phyloP scores from a whole-genome alignment of 2,797 vertebrate species.

The Epinephelus coioides region DNA sequence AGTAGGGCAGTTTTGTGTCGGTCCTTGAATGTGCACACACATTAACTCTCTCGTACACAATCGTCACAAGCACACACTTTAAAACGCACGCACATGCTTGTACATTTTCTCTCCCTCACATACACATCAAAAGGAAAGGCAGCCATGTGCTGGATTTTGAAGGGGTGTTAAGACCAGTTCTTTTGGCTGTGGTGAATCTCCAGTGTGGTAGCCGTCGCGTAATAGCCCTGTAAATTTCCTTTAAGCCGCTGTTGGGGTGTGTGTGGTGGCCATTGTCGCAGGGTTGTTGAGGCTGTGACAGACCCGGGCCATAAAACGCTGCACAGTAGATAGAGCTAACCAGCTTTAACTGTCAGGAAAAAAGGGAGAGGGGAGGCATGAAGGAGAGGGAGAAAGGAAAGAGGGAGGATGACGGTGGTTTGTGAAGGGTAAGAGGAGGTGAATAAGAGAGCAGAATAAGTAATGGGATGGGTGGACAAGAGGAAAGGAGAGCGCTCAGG shows the following conservation, averaged over 20 bases:
- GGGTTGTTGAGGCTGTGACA: conserved; percentile 68
- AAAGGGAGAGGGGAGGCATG: conserved; percentile 16
- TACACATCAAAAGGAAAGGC: conserved; percentile 43
- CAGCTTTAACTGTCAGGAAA: conserved; percentile 61
- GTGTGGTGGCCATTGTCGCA: conserved; percentile 65
- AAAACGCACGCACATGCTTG: neutral
- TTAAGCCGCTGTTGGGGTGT: conserved; percentile 75
- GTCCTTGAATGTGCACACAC: conserved; percentile 47
- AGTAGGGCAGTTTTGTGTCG: conserved; percentile 69
- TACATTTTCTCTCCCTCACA: neutral
- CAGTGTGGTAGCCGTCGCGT: conserved; percentile 69
- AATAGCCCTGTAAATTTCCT: conserved; percentile 85
- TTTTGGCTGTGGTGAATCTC: conserved; percentile 76
- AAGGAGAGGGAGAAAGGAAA: conserved; percentile 15
- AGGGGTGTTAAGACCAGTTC: conserved; percentile 60
- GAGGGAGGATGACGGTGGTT: conserved; percentile 38
- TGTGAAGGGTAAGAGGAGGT: conserved; percentile 57
- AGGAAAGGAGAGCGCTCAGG: conserved; percentile 38
- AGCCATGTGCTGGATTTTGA: conserved; percentile 60
- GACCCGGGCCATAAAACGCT: conserved; percentile 56
- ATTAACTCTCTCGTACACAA: neutral
- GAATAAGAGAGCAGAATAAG: conserved; percentile 56
- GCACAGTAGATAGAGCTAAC: conserved; percentile 65
- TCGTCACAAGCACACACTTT: neutral
- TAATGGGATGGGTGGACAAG: conserved; percentile 67